A percentile compares a stretch with the other conserved stretches of the same genome.
Conservation (phyloP, 1,140 invertebrate genomes). For the Orius laevigatus region DNA sequence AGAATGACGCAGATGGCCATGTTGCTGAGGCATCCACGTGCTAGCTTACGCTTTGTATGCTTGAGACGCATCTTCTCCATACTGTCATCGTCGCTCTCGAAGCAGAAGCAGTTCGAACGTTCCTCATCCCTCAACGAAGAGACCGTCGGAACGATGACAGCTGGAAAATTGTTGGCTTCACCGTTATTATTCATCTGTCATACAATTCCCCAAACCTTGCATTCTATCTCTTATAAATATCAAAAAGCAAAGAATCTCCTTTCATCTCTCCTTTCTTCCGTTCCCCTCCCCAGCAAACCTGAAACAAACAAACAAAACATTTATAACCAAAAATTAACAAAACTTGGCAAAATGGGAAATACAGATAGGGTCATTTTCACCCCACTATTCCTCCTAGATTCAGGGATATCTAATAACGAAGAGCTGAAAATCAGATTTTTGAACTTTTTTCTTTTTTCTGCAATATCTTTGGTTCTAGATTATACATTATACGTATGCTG, state of each 20-base stretch:
- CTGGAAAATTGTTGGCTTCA: background rate
- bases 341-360: too few species aligned
- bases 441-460: too few species aligned
- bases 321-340: too few species aligned
- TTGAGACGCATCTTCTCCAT: slow-evolving; percentile 35
- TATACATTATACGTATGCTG: too few species aligned
- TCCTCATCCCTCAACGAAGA: slow-evolving; percentile 24
- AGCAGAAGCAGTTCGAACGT: slow-evolving; percentile 39
- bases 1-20: slow-evolving; percentile 73
- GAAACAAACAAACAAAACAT: too few species aligned
- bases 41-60: slow-evolving; percentile 38
- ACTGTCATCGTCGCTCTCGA: slow-evolving; percentile 28
- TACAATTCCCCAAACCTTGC: background rate
- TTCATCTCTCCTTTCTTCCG: background rate
- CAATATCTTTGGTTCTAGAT: too few species aligned
- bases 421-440: too few species aligned
- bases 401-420: too few species aligned
- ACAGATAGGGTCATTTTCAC: too few species aligned
- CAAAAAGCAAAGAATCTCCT: background rate
- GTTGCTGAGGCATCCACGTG: slow-evolving; percentile 64
- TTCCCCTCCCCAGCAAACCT: too few species aligned
- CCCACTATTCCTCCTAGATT: too few species aligned
- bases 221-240: background rate
- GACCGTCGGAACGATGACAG: background rate
- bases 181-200: background rate